Conservation (phyloP, 2,113 vertebrate species). For the Nansenia antarctica region DNA sequence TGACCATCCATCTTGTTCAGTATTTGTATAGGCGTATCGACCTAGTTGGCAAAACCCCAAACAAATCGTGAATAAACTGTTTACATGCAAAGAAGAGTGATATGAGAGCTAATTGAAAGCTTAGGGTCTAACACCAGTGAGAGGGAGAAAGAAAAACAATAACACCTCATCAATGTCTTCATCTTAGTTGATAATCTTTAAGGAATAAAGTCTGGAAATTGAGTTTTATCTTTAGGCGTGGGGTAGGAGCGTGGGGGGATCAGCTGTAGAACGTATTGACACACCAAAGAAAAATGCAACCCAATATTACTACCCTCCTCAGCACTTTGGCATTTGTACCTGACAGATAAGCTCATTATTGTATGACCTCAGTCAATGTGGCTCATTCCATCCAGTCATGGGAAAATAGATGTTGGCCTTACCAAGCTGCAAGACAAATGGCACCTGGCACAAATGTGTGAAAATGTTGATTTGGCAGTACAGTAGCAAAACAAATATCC, state of each 20-base stretch:
- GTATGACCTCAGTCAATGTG: constrained; percentile 64
- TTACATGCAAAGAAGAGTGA: constrained; percentile 44
- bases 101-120: constrained; percentile 52
- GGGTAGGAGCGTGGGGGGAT: constrained; percentile 13
- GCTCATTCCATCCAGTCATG: constrained; percentile 58
- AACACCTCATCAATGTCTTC: neutral
- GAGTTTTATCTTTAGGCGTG: neutral
- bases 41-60: constrained; percentile 39
- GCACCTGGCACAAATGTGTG: constrained; percentile 45
- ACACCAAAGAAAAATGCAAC: constrained; percentile 48
- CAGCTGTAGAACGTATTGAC: constrained; percentile 33
- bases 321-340: constrained; percentile 59
- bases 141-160: constrained; percentile 11
- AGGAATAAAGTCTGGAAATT: constrained; percentile 23
- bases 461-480: neutral
- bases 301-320: constrained; percentile 54
- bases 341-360: constrained; percentile 70
- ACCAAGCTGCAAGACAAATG: constrained; percentile 42
- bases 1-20: constrained; percentile 7
- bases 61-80: constrained; percentile 44
- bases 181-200: constrained; percentile 21
- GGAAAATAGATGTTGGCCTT: constrained; percentile 56
- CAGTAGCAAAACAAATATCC: neutral
- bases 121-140: constrained; percentile 17
- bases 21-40: constrained; percentile 57